phyloP scores from a whole-genome alignment of 2,797 vertebrate species.

The Sarcoramphus papa region DNA sequence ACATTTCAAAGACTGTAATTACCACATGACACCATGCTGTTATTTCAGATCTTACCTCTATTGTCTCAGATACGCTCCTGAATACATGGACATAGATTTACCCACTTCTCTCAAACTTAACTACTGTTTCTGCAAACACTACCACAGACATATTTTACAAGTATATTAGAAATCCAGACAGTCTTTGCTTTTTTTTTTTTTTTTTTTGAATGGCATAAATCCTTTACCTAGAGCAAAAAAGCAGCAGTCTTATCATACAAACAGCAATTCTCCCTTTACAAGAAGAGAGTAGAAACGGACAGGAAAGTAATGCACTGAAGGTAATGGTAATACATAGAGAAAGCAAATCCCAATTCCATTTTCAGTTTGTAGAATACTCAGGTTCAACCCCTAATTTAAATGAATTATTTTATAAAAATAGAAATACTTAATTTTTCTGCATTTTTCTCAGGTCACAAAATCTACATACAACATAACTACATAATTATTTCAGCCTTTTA shows the following conservation, averaged over 20 bases:
- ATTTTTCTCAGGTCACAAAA: not conserved
- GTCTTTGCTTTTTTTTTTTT: not conserved
- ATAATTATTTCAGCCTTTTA: not conserved
- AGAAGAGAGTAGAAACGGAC: not conserved
- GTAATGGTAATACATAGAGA: not conserved
- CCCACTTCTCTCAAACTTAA: not conserved
- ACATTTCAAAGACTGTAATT: slow-evolving; percentile 62
- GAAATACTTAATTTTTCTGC: not conserved
- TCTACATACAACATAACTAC: not conserved
- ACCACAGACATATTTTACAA: not conserved
- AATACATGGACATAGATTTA: not conserved
- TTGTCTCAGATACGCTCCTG: not conserved
- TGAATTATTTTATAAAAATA: not conserved
- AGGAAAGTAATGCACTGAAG: not conserved
- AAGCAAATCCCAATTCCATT: not conserved
- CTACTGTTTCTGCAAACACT: slow-evolving; percentile 7
- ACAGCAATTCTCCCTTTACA: not conserved
- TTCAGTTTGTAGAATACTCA: not conserved
- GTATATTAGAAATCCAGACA: not conserved
- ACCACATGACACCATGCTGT: slow-evolving; percentile 55
- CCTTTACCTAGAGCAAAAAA: not conserved
- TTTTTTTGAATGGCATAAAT: not conserved
- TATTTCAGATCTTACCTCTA: slow-evolving; percentile 43
- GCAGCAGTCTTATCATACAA: not conserved
- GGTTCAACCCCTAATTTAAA: not conserved